Percentiles rank a stretch among this genome's conserved stretches.
These are phyloP conservation scores for Aurelia aurita complex sp. Pacific DNA, from an alignment of 30 jellyfish, hydroid and myxozoan species.

Conservation along the genomic window DNA sequence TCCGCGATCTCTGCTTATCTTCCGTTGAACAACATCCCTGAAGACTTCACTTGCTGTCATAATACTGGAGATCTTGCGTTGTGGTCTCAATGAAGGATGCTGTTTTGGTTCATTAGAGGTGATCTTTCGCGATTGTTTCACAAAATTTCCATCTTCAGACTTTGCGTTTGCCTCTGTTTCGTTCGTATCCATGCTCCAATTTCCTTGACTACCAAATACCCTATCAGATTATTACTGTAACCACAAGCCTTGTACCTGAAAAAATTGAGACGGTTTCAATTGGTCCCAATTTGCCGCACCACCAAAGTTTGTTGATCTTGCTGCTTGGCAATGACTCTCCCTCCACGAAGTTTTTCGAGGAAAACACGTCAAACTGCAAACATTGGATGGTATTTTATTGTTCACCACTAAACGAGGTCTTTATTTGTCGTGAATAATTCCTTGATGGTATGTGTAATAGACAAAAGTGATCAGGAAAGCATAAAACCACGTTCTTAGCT, in stretches of 20 bases:
- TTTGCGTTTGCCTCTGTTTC: slow-evolving; percentile 20
- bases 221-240: background rate
- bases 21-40: slow-evolving; percentile 37
- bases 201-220: slow-evolving; percentile 54
- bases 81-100: slow-evolving; percentile 8
- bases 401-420: no score
- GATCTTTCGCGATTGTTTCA: slow-evolving; percentile 27
- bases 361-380: no score
- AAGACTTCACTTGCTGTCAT: slow-evolving; percentile 44
- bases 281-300: no score
- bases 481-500: background rate
- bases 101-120: slow-evolving; percentile 12
- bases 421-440: no score
- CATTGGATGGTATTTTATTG: no score
- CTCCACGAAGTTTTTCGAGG: no score
- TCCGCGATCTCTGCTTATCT: background rate
- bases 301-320: no score
- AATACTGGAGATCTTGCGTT: slow-evolving; percentile 45
- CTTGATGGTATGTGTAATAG: no score
- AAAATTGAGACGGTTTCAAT: background rate
- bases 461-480: slow-evolving; percentile 18
- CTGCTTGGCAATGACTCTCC: no score
- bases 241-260: background rate
- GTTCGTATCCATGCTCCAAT: slow-evolving; percentile 55
- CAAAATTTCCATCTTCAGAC: slow-evolving; percentile 11